Evolutionary conservation across 2,113 vertebrate species (phyloP).

Genomic region (Helogale parvula): DNA sequence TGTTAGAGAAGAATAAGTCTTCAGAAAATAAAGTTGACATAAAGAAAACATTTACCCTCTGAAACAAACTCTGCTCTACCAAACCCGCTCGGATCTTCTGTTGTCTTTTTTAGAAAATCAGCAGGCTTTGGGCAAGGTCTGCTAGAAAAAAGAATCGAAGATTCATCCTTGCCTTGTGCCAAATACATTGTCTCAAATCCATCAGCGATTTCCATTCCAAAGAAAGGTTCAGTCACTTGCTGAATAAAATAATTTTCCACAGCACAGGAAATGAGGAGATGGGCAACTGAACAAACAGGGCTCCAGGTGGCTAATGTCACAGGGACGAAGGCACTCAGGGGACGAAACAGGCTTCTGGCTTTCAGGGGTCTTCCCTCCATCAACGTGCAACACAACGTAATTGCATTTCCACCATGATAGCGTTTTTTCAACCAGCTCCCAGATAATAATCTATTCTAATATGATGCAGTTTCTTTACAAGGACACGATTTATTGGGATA

Average conservation of each 20-base stretch:
- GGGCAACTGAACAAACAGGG: conserved; percentile 74
- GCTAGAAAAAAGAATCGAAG: conserved; percentile 40
- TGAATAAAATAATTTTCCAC: conserved; percentile 74
- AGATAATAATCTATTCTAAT: conserved; percentile 70
- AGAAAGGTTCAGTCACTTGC: conserved; percentile 61
- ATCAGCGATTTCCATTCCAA: conserved; percentile 70
- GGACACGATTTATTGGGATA: conserved; percentile 54
- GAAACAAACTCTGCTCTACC: conserved; percentile 46
- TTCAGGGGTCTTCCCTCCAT: conserved; percentile 65
- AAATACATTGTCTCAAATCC: conserved; percentile 59
- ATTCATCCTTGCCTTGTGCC: conserved; percentile 48
- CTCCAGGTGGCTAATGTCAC: conserved; percentile 74
- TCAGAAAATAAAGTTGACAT: conserved; percentile 49
- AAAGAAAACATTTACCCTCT: conserved; percentile 56
- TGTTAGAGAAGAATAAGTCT: conserved; percentile 48
- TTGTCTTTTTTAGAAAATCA: neutral
- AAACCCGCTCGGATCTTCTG: conserved; percentile 4
- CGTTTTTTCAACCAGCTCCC: conserved; percentile 48
- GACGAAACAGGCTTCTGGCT: conserved; percentile 52
- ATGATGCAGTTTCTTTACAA: conserved; percentile 60
- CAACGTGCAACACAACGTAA: conserved; percentile 60
- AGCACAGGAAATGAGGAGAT: conserved; percentile 75
- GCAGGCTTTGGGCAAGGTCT: conserved; percentile 26
- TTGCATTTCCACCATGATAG: conserved; percentile 59
- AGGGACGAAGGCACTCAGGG: conserved; percentile 65